Base-by-base conservation (phyloP, 2,113 vertebrate genomes). In the Pionites leucogaster region DNA sequence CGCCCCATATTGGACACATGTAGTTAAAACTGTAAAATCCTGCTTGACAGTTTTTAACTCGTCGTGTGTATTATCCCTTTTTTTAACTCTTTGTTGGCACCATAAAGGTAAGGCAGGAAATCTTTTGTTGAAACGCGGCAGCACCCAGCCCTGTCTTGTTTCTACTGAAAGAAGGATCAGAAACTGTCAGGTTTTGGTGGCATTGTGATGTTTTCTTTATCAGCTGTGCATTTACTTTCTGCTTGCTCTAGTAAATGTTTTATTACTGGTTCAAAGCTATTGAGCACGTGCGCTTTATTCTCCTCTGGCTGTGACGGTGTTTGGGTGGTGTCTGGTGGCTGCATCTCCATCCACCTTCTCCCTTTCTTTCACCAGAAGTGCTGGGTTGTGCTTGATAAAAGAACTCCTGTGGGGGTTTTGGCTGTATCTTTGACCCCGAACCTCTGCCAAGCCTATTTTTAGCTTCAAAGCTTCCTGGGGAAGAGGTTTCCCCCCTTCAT, bases 221-320 rank as follows among this genome's bases (percentile, higher is more conserved):
- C 96, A 97, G 94, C 97, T 98, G 97, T 98, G 97, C 97, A 97
- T 98, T 98, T 97, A 97, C 95, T 98, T 97, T 98, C 94, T 97
- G 98, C 97, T 98, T 98, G 98, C 98, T 98, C 96, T 98, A 98
- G 98, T 98, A 98, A 98, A 98, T 97, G 98, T 98, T 98, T 98
- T 98, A 98, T 98, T 98, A 97, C 95, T 97, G 97, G 97, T 97
- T 98, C 86, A 96, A 74, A 88, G 88, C 31, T 35, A 68, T 14
- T 33, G 95, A 55, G 83, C 62, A 75, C 44, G 75, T 95, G 64
- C 70, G 92, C 97, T 90, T 95, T 75, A 23, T 89, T 93, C 27
- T 55, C 63, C 78, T 59, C 64, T 37, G 57, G 49, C 68, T 85
- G 23, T 13, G 39, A n/a, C 33, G 78, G 31, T 12, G 9, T 25